phyloP scores from a whole-genome alignment of 2,113 vertebrate genomes.

The Crypturellus undulatus region DNA sequence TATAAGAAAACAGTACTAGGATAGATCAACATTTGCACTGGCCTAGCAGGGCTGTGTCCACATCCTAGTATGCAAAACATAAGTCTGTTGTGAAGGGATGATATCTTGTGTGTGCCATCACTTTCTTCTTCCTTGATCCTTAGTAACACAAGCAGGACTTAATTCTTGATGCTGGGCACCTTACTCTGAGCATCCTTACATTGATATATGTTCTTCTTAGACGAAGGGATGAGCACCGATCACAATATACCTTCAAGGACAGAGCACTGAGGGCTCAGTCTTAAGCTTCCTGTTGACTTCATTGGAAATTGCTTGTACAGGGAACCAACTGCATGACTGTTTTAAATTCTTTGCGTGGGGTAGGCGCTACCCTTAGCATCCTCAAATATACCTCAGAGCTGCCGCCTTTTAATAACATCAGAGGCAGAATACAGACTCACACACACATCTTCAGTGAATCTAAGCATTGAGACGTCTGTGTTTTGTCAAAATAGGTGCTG shows the following conservation, averaged over 20 bases:
- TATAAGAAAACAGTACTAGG: not conserved
- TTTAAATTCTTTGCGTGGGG: not conserved
- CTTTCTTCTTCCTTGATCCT: not conserved
- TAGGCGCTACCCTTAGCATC: not conserved
- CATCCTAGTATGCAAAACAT: fast-evolving
- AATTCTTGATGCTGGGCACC: not conserved
- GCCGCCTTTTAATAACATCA: not conserved
- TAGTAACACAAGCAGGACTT: not conserved
- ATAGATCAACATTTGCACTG: not conserved
- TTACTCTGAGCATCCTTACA: not conserved
- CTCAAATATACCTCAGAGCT: not conserved
- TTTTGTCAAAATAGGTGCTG: not conserved
- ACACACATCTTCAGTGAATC: not conserved
- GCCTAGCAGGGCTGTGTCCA: not conserved
- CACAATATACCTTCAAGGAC: not conserved
- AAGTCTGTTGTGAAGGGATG: not conserved
- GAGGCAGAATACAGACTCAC: not conserved
- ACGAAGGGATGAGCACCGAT: not conserved
- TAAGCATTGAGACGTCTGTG: not conserved
- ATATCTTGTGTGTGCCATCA: not conserved
- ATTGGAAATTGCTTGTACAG: not conserved
- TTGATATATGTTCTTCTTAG: not conserved
- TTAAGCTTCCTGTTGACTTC: not conserved
- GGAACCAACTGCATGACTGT: not conserved
- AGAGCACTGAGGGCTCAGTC: not conserved